These are phyloP conservation scores for Heteropelma amictum DNA, from an alignment of 2,888 invertebrate genomes.

Conservation along the genomic window DNA sequence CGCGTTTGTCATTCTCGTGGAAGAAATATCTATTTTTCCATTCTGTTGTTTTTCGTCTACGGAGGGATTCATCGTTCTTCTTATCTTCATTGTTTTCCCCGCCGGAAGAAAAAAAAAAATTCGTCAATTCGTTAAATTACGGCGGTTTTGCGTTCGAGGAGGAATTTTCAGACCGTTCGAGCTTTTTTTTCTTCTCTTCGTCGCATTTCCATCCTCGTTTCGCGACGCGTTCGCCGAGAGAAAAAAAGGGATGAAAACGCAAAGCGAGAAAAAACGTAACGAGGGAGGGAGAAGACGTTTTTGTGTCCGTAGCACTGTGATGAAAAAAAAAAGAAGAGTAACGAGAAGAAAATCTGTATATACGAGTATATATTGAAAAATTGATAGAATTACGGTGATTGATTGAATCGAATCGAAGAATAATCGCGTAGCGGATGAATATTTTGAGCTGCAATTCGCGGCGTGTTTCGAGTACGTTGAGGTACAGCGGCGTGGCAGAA, in stretches of 20 bases:
- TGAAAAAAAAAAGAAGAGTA: conserved; percentile 74
- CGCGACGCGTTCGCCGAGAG: conserved; percentile 63
- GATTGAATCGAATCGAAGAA: conserved; percentile 57
- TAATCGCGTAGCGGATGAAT: too few species aligned
- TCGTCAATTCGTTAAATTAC: neutral
- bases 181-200: too few species aligned
- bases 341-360: conserved; percentile 55
- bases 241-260: conserved; percentile 13
- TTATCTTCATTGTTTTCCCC: too few species aligned
- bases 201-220: too few species aligned
- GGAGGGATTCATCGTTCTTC: too few species aligned
- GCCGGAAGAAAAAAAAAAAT: neutral
- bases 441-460: too few species aligned
- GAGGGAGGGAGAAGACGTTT: conserved; percentile 73
- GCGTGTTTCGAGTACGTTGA: too few species aligned
- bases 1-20: too few species aligned
- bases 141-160: neutral
- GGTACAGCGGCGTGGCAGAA: too few species aligned
- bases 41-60: too few species aligned
- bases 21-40: too few species aligned
- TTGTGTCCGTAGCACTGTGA: conserved; percentile 78
- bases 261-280: conserved; percentile 61
- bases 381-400: conserved; percentile 41
- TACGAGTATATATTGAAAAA: conserved; percentile 56
- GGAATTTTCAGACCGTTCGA: neutral